Base-by-base conservation (phyloP, 2,797 vertebrate genomes). In the Xenopus petersii region DNA sequence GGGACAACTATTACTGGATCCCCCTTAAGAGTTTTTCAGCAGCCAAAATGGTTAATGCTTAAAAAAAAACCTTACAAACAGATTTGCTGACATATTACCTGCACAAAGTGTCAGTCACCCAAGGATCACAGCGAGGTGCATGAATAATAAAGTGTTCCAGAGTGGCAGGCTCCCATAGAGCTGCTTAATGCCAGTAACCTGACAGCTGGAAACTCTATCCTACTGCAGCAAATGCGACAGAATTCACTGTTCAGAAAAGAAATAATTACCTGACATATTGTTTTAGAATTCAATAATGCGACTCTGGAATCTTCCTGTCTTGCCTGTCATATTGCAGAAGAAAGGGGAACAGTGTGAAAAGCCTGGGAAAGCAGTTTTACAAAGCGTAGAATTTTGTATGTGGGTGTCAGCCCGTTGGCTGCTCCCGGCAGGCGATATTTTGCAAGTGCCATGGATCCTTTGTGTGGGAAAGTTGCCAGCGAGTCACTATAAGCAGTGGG, bases 181-280 rank as follows among this genome's bases (percentile, higher is more conserved):
- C 30, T 56, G 58, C 54, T 17, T 42, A 54, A 55, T 59, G 54
- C n/a, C 30, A 59, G 33, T 6, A 69, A 21, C 67, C 24, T 69
- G 67, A 58, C 67, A 46, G 67, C 21, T n/a, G 16, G 30, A 13
- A 11, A 59, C 67, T 33, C 8, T 30, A 30, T 12, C 15, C 49
- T 6, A 33, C 67, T 59, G 13, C 33, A 17, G 56, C 12, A 42
- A 12, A 46, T 58, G 30, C 58, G 67, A 59, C 67, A 69, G 26
- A 46, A 55, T 69, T 59, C 30, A 15, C 30, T 5, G 30, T 59
- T 58, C 33, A 69, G 16, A 11, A 47, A 58, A 46, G n/a, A 17
- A 17, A 17, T 56, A 69, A 69, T 69, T 69, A 59, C 67, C 54
- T 69, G 54, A 58, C 30, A 69, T 13, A 17, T 69, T 42, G 54